Evolutionary conservation across 53 echinoderm and acorn worm species (phyloP).

Genomic region (Henricia sp.): DNA sequence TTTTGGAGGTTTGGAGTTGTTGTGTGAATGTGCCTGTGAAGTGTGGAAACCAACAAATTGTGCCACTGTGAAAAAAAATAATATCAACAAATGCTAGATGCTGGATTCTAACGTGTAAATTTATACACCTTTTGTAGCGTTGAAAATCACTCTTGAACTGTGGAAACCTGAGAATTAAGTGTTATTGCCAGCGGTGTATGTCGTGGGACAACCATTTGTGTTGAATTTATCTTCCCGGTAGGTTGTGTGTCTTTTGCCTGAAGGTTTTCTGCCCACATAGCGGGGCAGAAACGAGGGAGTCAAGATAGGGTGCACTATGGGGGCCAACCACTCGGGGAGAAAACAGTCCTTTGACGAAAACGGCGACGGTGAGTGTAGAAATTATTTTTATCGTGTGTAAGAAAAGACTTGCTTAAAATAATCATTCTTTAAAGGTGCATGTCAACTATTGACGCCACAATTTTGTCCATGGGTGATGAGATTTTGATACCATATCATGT

Average conservation of each 20-base stretch:
- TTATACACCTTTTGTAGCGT: not conserved
- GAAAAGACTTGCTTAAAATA: not conserved
- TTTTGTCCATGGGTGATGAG: not conserved
- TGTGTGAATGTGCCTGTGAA: not conserved
- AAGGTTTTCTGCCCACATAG: conserved; percentile 39
- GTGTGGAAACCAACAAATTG: not conserved
- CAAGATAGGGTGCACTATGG: conserved; percentile 99
- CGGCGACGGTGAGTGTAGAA: conserved; percentile 86
- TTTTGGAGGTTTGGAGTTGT: not conserved
- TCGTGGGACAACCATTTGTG: not conserved
- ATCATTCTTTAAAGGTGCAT: not conserved
- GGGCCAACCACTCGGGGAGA: conserved; percentile 91
- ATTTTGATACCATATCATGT: not conserved
- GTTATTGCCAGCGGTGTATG: not conserved
- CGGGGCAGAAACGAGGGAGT: conserved; percentile 41
- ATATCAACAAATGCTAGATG: not conserved
- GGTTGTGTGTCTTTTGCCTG: conserved; percentile 18
- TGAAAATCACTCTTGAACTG: not conserved
- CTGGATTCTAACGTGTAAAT: not conserved
- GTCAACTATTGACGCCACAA: not conserved
- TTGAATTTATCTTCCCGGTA: not conserved
- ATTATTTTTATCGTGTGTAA: not conserved
- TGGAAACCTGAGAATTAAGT: not conserved
- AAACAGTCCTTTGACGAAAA: conserved; percentile 91
- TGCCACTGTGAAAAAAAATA: not conserved